These are phyloP conservation scores for Scaptomyza polygonia DNA, from an alignment of 2,888 invertebrate species.

Conservation along the genomic window DNA sequence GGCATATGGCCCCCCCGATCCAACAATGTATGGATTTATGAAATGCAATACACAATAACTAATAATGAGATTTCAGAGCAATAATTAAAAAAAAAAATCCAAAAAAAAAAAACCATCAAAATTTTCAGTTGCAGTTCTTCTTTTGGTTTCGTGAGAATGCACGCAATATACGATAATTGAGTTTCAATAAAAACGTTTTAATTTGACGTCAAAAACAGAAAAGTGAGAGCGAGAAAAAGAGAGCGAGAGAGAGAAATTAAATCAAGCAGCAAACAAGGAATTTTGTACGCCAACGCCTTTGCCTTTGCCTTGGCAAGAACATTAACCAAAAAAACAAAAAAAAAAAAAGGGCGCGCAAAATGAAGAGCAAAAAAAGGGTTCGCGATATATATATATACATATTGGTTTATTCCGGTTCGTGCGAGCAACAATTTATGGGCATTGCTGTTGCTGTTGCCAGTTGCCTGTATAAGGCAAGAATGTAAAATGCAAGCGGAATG, in stretches of 20 bases:
- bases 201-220: constrained; percentile 52
- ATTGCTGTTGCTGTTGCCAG: constrained; percentile 16
- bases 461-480: constrained; percentile 57
- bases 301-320: constrained; percentile 75
- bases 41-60: constrained; percentile 41
- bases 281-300: constrained; percentile 78
- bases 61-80: constrained; percentile 9
- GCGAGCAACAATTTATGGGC: constrained; percentile 55
- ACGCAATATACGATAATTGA: constrained; percentile 68
- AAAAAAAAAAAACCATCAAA: constrained; percentile 1
- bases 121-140: constrained; percentile 25
- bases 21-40: constrained; percentile 70
- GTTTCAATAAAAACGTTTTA: constrained; percentile 76
- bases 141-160: constrained; percentile 69
- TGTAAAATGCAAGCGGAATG: constrained; percentile 80
- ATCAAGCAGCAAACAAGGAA: constrained; percentile 61
- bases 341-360: constrained; percentile 56
- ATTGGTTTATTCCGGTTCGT: constrained; percentile 31
- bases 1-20: constrained; percentile 54
- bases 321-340: background rate
- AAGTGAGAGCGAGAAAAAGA: constrained; percentile 25
- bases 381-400: background rate
- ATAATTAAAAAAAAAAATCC: constrained; percentile 31
- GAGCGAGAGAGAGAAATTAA: constrained; percentile 49
- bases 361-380: constrained; percentile 53